A percentile compares a stretch with the other conserved stretches of the same genome.
phyloP scores from a whole-genome alignment of 2,888 invertebrate genomes.

The Pterobdella sp. region DNA sequence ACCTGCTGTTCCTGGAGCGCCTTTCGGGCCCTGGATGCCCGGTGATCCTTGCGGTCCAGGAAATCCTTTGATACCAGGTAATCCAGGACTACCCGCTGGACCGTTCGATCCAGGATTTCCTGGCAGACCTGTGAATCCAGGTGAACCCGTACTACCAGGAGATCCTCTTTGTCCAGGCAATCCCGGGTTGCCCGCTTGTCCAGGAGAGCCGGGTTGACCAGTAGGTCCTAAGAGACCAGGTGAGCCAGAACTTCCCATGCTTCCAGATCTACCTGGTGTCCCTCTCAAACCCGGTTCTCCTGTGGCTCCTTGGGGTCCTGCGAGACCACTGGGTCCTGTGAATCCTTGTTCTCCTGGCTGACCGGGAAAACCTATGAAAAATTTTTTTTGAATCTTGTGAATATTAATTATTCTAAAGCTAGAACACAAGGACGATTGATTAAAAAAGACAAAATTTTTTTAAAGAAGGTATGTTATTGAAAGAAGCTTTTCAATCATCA shows the following conservation, averaged over 20 bases:
- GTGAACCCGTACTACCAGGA: slow-evolving; percentile 11
- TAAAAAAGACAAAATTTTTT: too few species aligned
- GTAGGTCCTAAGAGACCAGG: slow-evolving; percentile 58
- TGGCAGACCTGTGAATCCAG: slow-evolving; percentile 16
- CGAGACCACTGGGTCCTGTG: slow-evolving; percentile 29
- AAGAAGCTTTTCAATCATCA: too few species aligned
- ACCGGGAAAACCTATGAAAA: too few species aligned
- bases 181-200: not conserved
- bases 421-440: too few species aligned
- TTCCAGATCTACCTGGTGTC: slow-evolving; percentile 13
- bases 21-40: slow-evolving; percentile 10
- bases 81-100: too few species aligned
- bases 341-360: slow-evolving; percentile 26
- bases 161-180: slow-evolving; percentile 8
- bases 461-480: too few species aligned
- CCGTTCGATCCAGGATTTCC: not conserved
- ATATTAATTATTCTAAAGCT: too few species aligned
- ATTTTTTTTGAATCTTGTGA: too few species aligned
- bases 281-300: slow-evolving; percentile 32
- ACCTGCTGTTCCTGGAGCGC: not conserved
- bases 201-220: slow-evolving; percentile 68
- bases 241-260: not conserved
- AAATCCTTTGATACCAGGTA: slow-evolving; percentile 11
- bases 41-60: slow-evolving; percentile 24
- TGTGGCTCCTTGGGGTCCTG: slow-evolving; percentile 29